These are phyloP conservation scores for Hystrix brachyura DNA, from an alignment of 2,113 vertebrate species.

Conservation along the genomic window DNA sequence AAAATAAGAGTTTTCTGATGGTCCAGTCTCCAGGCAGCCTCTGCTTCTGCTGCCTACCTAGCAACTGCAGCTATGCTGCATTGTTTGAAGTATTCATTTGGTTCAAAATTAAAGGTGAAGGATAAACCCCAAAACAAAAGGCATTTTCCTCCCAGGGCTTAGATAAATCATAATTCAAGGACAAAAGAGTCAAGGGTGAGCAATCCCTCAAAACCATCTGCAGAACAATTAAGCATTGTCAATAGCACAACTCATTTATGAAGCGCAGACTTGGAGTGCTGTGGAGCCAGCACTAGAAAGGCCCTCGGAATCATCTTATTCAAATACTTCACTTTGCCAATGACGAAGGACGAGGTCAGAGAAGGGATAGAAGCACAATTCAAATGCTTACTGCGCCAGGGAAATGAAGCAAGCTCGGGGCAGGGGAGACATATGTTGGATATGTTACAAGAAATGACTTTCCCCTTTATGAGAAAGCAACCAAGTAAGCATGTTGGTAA, in stretches of 20 bases:
- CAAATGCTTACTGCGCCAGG: background rate
- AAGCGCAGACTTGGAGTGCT: background rate
- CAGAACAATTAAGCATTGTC: conserved; percentile 62
- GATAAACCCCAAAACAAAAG: conserved; percentile 75
- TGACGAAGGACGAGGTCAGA: background rate
- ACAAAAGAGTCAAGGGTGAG: conserved; percentile 72
- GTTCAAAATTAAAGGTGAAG: conserved; percentile 69
- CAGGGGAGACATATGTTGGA: background rate
- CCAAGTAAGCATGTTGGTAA: background rate
- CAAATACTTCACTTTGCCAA: background rate
- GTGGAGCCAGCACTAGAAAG: background rate
- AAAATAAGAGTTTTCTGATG: conserved; percentile 3
- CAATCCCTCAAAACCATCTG: conserved; percentile 65
- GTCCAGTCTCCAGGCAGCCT: conserved; percentile 61
- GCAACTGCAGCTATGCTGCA: conserved; percentile 63
- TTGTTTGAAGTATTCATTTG: conserved; percentile 64
- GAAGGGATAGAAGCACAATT: background rate
- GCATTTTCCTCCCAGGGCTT: conserved; percentile 64
- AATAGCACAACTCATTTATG: conserved; percentile 28
- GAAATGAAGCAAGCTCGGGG: conserved; percentile 1
- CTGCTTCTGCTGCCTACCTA: conserved; percentile 50
- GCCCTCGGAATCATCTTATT: background rate
- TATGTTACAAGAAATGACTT: conserved; percentile 33
- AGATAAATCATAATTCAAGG: conserved; percentile 76
- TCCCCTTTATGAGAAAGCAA: conserved; percentile 7